Evolutionary conservation across 2,797 vertebrate genomes (phyloP).

Genomic region (Tympanoctomys barrerae): DNA sequence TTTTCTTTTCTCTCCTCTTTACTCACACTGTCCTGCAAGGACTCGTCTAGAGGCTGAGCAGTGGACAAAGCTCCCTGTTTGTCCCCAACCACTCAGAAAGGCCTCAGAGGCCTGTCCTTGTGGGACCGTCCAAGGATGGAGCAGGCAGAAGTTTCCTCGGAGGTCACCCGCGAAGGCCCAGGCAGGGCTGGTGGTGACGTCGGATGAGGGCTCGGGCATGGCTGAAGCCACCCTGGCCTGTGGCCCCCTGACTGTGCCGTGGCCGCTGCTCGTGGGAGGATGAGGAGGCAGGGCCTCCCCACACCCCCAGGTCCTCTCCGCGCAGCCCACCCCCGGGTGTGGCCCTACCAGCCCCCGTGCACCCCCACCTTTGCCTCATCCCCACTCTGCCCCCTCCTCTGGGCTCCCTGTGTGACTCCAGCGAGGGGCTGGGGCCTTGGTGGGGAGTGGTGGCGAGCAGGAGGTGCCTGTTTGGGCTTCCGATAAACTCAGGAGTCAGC

Average conservation of each 20-base stretch:
- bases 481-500: constrained; percentile 91
- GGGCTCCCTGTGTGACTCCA: constrained; percentile 27
- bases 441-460: background rate
- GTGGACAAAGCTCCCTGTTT: background rate
- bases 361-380: background rate
- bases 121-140: background rate
- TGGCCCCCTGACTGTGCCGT: accelerated
- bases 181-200: background rate
- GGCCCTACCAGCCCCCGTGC: background rate
- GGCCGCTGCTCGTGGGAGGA: accelerated
- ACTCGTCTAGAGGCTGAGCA: background rate
- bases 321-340: background rate
- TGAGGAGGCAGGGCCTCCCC: background rate
- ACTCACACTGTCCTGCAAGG: too few relatives aligned
- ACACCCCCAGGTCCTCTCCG: background rate
- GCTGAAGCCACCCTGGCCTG: background rate
- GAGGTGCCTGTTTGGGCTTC: constrained; percentile 86
- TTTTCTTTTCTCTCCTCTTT: too few relatives aligned
- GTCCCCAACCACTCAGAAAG: background rate
- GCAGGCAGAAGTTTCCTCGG: background rate
- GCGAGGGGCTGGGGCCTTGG: background rate
- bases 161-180: background rate
- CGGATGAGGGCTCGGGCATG: background rate
- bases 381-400: background rate
- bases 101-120: background rate